Percentiles rank a stretch among this genome's conserved stretches.
phyloP scores from a whole-genome alignment of 2,888 invertebrate species.

The Branchipolynoe longqiensis region DNA sequence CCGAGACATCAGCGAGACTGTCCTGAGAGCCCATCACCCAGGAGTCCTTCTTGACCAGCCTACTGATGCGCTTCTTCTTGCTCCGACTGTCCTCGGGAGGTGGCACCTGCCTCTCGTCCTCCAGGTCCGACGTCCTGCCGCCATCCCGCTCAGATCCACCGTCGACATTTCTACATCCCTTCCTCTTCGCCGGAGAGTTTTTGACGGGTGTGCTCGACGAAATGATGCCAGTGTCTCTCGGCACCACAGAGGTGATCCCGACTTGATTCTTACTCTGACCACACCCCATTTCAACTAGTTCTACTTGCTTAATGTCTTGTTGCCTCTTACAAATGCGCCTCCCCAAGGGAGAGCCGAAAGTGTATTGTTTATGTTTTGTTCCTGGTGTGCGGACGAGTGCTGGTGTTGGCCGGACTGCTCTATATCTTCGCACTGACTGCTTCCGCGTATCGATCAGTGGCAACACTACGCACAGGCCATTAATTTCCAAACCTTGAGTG shows the following conservation, averaged over 20 bases:
- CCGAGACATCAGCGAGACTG: slow-evolving; percentile 41
- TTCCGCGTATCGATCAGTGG: no score
- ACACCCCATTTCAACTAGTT: slow-evolving; percentile 66
- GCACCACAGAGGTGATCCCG: slow-evolving; percentile 8
- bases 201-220: neutral
- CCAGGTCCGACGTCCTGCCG: slow-evolving; percentile 21
- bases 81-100: slow-evolving; percentile 42
- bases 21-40: slow-evolving; percentile 53
- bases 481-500: no score
- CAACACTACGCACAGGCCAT: no score
- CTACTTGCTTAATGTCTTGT: neutral
- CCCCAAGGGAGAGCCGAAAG: slow-evolving; percentile 37
- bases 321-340: neutral
- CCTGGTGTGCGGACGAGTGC: neutral
- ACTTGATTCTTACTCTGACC: slow-evolving; percentile 61
- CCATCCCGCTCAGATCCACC: neutral
- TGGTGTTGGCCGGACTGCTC: neutral
- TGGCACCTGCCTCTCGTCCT: slow-evolving; percentile 37
- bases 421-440: no score
- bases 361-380: neutral
- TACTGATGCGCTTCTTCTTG: slow-evolving; percentile 11
- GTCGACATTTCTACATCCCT: neutral
- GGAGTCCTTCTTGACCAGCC: slow-evolving; percentile 43
- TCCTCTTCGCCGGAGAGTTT: no score
- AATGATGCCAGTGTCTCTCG: neutral